A percentile compares a stretch with the other conserved stretches of the same genome.
These are phyloP conservation scores for Lycorma delicatula DNA, from an alignment of 1,140 invertebrate species.

Conservation along the genomic window DNA sequence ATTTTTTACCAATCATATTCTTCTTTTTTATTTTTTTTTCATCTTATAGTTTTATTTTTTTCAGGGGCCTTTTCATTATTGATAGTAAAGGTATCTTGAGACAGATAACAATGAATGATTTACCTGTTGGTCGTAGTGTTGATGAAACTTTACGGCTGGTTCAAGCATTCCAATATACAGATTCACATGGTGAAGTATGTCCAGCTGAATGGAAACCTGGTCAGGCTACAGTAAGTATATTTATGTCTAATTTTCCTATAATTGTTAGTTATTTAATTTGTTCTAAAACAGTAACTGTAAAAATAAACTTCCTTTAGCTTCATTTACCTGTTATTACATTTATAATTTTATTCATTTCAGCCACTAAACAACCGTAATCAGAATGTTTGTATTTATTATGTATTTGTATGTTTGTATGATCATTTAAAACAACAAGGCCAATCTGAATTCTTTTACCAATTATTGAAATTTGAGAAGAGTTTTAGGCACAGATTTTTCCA, in stretches of 20 bases:
- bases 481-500: too few relatives aligned
- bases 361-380: too few relatives aligned
- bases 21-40: too few relatives aligned
- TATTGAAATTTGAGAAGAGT: too few relatives aligned
- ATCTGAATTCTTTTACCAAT: too few relatives aligned
- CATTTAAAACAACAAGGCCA: too few relatives aligned
- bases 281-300: background rate
- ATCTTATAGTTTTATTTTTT: too few relatives aligned
- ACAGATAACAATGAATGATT: conserved; percentile 63
- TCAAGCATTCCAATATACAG: conserved; percentile 62
- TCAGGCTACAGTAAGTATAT: conserved; percentile 41
- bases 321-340: background rate
- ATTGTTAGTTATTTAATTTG: too few relatives aligned
- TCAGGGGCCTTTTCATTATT: conserved; percentile 57
- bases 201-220: conserved; percentile 67
- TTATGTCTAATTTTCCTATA: conserved; percentile 6
- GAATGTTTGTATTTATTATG: too few relatives aligned
- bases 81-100: conserved; percentile 52
- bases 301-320: background rate
- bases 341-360: too few relatives aligned
- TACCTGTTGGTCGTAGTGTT: conserved; percentile 58
- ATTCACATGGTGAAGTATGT: conserved; percentile 55
- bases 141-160: conserved; percentile 58
- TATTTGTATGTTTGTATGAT: too few relatives aligned
- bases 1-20: too few relatives aligned